Base-by-base conservation (phyloP, 1,140 invertebrate species). In the Lineus longissimus region DNA sequence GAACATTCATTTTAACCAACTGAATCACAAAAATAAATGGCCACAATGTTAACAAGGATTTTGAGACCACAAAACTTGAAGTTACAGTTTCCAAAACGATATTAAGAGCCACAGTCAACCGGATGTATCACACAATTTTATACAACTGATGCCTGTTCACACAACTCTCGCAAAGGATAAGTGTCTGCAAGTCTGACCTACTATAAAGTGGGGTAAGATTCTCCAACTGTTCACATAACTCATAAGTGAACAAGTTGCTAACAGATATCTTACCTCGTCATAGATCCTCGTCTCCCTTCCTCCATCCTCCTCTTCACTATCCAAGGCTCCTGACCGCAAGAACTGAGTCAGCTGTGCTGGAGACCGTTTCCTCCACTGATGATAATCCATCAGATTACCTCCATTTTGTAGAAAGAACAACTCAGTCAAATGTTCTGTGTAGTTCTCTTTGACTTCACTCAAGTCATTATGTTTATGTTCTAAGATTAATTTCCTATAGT, bases 341-440 rank as follows among this genome's bases (percentile, higher is more conserved):
- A 91, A 93, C 54, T 87, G 85, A 41, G 88, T 73, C 68, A 92
- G 89, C 73, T 89, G 87, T 41, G 87, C 85, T 27, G 88, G 85
- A 59, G 90, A 88, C 73, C 88, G 84, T 78, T 92, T 93, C 65
- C 88, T 88, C 89, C 91, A 95, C 33, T 85, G 80, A 70, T 87
- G 86, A 78, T 89, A 92, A 76, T 95, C 93, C 86, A 93, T 89
- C 81, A 94, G 87, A 80, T 93, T 93, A 40, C 91, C 91, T 65
- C 89, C 89, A 72, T 86, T 86, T 81, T 93, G 89, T 45, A 95
- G 85, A 80, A 91, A 94, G 83, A 89, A 95, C 58, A 90, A 82
- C 82, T 95, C 93, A 55, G 90, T 86, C 67, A 90, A 85, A 81
- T 90, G 87, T 74, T 94, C 92, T 70, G 87, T 86, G 81, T 92